Percentiles rank a stretch among this genome's conserved stretches.
Conservation (phyloP, 2,113 vertebrate genomes). For the Microtus pennsylvanicus region DNA sequence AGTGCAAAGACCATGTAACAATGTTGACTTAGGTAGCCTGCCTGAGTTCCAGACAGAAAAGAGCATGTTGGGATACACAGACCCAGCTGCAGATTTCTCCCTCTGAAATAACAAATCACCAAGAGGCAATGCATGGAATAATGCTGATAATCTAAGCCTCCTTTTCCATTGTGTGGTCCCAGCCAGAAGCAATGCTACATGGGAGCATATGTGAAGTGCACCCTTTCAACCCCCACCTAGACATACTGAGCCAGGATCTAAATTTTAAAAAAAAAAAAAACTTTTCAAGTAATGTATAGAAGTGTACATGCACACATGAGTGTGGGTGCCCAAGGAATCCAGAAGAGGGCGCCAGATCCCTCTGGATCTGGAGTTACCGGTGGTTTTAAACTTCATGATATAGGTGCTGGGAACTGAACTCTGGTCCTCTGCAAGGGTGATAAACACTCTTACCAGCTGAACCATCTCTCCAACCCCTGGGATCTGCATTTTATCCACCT, state of each 20-base stretch:
- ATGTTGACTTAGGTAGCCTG: conserved; percentile 15
- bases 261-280: no score
- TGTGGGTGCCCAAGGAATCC: not conserved
- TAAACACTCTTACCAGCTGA: no score
- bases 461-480: not conserved
- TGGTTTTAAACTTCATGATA: not conserved
- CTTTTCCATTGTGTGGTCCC: not conserved
- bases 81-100: not conserved
- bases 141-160: no score
- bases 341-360: not conserved
- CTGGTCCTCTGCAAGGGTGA: no score
- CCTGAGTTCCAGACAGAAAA: not conserved
- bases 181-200: not conserved
- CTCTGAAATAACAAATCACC: conserved; percentile 8
- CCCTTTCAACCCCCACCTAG: not conserved
- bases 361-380: not conserved
- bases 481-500: not conserved
- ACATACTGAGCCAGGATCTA: not conserved
- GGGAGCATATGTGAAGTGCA: not conserved
- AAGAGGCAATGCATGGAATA: not conserved
- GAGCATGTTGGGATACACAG: not conserved
- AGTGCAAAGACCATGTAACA: not conserved
- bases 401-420: not conserved
- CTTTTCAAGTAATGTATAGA: not conserved
- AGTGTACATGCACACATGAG: not conserved